These are phyloP conservation scores for Gavialis gangeticus DNA, from an alignment of 2,113 vertebrate species.

Conservation along the genomic window DNA sequence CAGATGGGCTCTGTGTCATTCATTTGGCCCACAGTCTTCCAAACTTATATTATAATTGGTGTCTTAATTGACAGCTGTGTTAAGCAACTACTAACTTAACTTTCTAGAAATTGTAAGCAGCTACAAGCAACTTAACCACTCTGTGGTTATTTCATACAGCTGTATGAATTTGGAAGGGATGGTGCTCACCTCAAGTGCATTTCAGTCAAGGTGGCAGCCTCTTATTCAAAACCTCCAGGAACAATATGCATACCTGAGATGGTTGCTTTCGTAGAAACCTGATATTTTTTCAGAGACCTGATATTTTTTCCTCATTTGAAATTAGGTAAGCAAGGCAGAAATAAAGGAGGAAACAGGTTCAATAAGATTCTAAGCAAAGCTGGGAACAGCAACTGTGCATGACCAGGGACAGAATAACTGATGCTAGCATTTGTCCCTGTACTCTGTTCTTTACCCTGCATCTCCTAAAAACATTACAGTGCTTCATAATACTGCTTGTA, in stretches of 20 bases:
- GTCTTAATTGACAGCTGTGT: background rate
- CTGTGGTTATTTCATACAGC: background rate
- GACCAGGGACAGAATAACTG: background rate
- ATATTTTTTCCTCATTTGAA: background rate
- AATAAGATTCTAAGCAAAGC: background rate
- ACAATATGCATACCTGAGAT: fast-evolving
- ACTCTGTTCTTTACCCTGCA: background rate
- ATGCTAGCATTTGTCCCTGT: fast-evolving
- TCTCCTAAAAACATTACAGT: background rate
- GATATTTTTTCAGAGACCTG: background rate
- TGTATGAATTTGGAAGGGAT: background rate
- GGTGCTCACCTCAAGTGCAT: background rate
- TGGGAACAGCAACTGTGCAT: background rate
- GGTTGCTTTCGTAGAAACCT: background rate
- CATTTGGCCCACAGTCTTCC: background rate
- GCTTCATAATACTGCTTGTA: background rate
- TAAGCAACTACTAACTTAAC: background rate
- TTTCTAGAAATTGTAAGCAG: background rate
- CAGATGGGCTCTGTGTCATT: too few species aligned
- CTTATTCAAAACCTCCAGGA: background rate
- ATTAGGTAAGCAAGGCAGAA: background rate
- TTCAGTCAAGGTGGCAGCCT: background rate
- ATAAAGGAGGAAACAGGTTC: background rate
- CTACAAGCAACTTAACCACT: background rate
- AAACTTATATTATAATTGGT: background rate